Evolutionary conservation across 2,113 vertebrate genomes (phyloP), one percentile per base, ranked within the genome.

Genomic region (Chionomys nivalis): DNA sequence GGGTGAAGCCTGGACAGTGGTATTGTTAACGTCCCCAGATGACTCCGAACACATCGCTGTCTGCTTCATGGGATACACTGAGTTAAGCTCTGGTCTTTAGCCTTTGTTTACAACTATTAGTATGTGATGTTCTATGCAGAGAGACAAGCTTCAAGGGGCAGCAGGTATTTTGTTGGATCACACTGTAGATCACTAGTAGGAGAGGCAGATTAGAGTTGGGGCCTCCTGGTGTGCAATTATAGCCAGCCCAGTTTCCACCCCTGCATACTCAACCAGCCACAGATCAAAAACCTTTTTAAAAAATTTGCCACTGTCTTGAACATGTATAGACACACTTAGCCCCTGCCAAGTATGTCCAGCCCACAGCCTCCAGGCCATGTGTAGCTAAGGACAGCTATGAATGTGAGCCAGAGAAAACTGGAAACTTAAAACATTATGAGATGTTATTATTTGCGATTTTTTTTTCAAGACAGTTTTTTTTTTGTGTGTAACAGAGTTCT

Each of bases 141-240:
- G 58, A 93, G 19, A 55, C 44, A 0, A 7, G 70, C 28, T 36
- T 31, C 3, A 4, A 28, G 28, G 44, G 14, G 14, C 52, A 7
- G 39, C 58, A 2, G 14, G 55, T 7, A 24, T 55, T 63, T 42
- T 36, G 26, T 26, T 21, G 44, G 23, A n/a, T 77, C 63, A 11
- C 19, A 0, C 42, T 39, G 7, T 9, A 4, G 11, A 1, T 11
- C 11, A 1, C 14, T 39, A 23, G 42, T 10, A 58, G 36, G 7
- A 72, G 55, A 86, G 42, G 13, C 23, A 61, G 31, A 23, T 44
- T 8, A 42, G 63, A 33, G 31, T 24, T 11, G 5, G n/a, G 21
- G 39, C 44, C 26, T 88, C 52, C 72, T 23, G 49, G 55, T 42
- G 4, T 26, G 6, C 14, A 24, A 28, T 12, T 65, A n/a, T 1